Conservation (phyloP, 2,888 invertebrate species). For the Lasius fuliginosus region DNA sequence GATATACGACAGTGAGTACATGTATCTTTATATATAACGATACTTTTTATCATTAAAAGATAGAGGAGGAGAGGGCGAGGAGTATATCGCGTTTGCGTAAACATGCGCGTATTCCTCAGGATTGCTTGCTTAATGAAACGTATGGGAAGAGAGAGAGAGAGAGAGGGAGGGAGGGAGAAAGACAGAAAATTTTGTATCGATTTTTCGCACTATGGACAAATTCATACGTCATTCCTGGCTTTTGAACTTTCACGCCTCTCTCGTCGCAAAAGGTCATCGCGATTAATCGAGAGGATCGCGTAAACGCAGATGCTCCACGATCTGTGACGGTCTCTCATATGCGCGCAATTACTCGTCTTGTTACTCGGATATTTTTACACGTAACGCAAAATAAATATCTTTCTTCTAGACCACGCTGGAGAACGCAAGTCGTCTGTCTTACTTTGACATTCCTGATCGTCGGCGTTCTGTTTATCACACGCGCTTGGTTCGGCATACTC, state of each 20-base stretch:
- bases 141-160: not conserved
- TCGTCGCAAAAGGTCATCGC: conserved; percentile 8
- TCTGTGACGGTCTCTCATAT: not conserved
- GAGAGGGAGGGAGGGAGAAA: not conserved
- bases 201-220: conserved; percentile 6
- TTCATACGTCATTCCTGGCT: conserved; percentile 29
- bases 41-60: not conserved
- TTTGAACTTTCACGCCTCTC: not conserved
- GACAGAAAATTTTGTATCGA: conserved; percentile 34
- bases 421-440: conserved; percentile 72
- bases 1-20: conserved; percentile 79
- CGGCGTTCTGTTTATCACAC: conserved; percentile 70
- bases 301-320: not conserved
- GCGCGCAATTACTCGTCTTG: not conserved
- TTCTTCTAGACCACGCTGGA: conserved; percentile 75
- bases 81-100: not conserved
- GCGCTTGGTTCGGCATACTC: conserved; percentile 73
- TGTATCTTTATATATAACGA: not conserved
- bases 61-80: not conserved
- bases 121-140: not conserved
- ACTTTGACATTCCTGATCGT: conserved; percentile 69
- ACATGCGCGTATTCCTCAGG: not conserved
- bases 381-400: not conserved
- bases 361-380: not conserved
- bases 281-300: not conserved